These are phyloP conservation scores for Xenopus tropicalis DNA, from an alignment of 2,113 vertebrate genomes.

Conservation along the genomic window UCB_Xtro_10.0 CM004450.2:23863501-23864000, in stretches of 20 bases:
- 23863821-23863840: slow-evolving; percentile 14
- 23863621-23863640: slow-evolving; percentile 22
- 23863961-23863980: not conserved
- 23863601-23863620: slow-evolving; percentile 19
- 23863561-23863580: not conserved
- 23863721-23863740: slow-evolving; percentile 5
- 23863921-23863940: slow-evolving; percentile 32
- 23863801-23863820: not conserved
- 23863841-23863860: slow-evolving; percentile 20
- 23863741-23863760: slow-evolving; percentile 8
- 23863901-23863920: slow-evolving; percentile 38
- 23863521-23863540: not conserved
- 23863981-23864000: not conserved
- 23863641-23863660: slow-evolving; percentile 15
- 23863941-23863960: not conserved
- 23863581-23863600: slow-evolving; percentile 1
- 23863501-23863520: not conserved
- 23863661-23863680: slow-evolving; percentile 22
- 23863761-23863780: slow-evolving; percentile 26
- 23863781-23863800: not conserved
- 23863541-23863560: not conserved
- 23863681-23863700: slow-evolving; percentile 19
- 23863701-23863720: not conserved
- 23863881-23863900: slow-evolving; percentile 38
- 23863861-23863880: slow-evolving; percentile 31